phyloP scores from a whole-genome alignment of 2,797 vertebrate species.

The Anableps anableps region DNA sequence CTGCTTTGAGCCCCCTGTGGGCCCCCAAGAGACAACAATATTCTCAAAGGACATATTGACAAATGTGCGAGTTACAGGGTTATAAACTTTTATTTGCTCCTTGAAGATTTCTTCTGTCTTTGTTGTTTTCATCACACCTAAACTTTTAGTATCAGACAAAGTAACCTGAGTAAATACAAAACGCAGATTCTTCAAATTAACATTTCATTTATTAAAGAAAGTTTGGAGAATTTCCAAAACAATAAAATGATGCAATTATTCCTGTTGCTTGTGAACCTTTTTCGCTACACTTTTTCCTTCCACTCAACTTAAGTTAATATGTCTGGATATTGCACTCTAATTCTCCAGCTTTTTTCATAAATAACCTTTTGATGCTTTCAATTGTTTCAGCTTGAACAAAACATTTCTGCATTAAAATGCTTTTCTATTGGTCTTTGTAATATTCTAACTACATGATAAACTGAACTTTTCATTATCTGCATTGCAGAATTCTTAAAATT shows the following conservation, averaged over 20 bases:
- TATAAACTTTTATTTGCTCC: no score
- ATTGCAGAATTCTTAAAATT: not conserved
- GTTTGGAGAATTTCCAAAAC: not conserved
- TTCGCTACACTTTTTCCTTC: not conserved
- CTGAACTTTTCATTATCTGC: not conserved
- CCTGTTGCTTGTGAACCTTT: not conserved
- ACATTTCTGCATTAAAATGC: not conserved
- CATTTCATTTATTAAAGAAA: not conserved
- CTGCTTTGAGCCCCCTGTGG: not conserved
- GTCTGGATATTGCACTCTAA: not conserved
- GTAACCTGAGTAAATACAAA: not conserved
- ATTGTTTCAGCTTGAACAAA: not conserved
- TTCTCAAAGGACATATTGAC: not conserved
- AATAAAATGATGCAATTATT: not conserved
- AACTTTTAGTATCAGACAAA: not conserved
- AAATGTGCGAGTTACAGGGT: not conserved
- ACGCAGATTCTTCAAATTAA: not conserved
- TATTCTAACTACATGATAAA: not conserved
- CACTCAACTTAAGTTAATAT: not conserved
- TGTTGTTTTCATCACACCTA: not conserved
- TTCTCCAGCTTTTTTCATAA: not conserved
- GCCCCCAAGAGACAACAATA: not conserved
- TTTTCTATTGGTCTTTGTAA: not conserved
- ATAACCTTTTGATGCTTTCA: not conserved
- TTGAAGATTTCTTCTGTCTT: not conserved